phyloP scores from a whole-genome alignment of 2,113 vertebrate genomes.

The Benitochromis conjunctus region DNA sequence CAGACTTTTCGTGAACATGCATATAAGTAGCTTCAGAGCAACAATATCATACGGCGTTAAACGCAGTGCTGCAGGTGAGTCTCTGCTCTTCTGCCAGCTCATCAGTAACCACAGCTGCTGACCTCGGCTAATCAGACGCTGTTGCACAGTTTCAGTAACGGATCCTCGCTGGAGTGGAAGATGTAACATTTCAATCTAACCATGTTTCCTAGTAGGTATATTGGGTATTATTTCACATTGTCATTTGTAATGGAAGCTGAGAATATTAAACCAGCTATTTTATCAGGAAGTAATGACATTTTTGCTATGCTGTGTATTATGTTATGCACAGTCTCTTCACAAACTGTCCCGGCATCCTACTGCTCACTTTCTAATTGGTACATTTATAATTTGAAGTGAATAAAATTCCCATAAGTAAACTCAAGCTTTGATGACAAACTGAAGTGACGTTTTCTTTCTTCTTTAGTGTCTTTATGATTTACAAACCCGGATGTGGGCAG shows the following conservation, averaged over 20 bases:
- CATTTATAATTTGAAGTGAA: neutral
- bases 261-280: neutral
- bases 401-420: neutral
- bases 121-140: neutral
- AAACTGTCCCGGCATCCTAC: neutral
- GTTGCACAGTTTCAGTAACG: neutral
- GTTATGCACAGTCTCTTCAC: neutral
- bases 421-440: neutral
- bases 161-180: neutral
- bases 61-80: neutral
- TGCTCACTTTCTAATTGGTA: neutral
- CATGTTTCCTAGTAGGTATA: neutral
- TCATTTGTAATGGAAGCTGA: neutral
- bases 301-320: neutral
- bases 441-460: neutral
- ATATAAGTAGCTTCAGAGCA: neutral
- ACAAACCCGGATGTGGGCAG: neutral
- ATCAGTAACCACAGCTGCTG: neutral
- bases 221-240: neutral
- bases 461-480: neutral
- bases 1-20: neutral
- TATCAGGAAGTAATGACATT: neutral
- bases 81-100: neutral
- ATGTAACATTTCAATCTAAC: neutral
- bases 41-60: rapidly evolving